Evolutionary conservation across 2,113 vertebrate genomes (phyloP).

Genomic region (Hypanus sabinus): DNA sequence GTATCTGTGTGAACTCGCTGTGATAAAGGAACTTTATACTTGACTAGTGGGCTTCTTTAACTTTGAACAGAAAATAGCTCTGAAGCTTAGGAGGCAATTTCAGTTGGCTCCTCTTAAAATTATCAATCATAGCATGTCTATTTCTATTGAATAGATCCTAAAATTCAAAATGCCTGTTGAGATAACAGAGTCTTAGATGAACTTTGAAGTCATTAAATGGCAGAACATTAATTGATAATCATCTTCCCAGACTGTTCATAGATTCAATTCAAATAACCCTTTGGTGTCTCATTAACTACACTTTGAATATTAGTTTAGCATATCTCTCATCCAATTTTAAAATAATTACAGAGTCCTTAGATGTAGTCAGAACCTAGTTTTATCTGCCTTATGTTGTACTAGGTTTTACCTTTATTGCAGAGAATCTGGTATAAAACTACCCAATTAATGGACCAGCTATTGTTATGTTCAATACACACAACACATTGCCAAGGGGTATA

Average conservation of each 20-base stretch:
- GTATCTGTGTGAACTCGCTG: background rate
- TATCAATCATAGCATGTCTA: background rate
- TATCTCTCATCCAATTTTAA: background rate
- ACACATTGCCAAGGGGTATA: background rate
- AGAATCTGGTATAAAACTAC: background rate
- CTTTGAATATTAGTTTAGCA: background rate
- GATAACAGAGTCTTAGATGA: background rate
- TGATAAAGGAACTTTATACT: background rate
- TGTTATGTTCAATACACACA: background rate
- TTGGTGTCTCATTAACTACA: background rate
- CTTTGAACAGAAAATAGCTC: background rate
- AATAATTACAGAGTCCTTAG: slow-evolving; percentile 21
- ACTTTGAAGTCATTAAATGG: background rate
- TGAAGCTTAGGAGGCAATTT: background rate
- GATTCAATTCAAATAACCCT: background rate
- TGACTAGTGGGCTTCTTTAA: background rate
- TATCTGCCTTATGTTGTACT: background rate
- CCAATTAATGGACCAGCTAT: background rate
- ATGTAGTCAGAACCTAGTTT: background rate
- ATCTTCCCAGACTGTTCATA: background rate
- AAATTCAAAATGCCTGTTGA: slow-evolving; percentile 21
- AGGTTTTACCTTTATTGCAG: background rate
- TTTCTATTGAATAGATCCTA: slow-evolving; percentile 8
- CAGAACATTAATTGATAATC: background rate
- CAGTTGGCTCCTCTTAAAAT: background rate